Evolutionary conservation across 1,140 invertebrate species (phyloP).

Genomic region (Pogonus chalceus): DNA sequence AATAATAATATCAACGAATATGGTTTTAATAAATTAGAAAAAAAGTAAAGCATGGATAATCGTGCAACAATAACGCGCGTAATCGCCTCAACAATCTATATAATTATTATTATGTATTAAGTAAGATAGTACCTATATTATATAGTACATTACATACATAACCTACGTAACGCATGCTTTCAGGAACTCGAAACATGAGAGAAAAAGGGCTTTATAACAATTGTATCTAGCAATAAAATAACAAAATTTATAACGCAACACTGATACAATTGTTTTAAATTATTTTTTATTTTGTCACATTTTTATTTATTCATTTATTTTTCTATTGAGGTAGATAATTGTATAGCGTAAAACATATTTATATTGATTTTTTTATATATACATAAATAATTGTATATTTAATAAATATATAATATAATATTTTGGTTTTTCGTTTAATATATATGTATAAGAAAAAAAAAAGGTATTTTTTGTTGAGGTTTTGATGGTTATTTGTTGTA

Average conservation of each 20-base stretch:
- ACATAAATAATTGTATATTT: too few species aligned
- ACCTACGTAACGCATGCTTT: constrained; percentile 15
- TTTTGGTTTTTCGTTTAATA: too few species aligned
- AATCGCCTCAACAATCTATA: constrained; percentile 8
- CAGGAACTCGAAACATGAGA: constrained; percentile 35
- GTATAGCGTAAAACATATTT: too few species aligned
- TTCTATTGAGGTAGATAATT: neutral
- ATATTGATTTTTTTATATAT: too few species aligned
- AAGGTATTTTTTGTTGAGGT: neutral
- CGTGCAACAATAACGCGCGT: constrained; percentile 14
- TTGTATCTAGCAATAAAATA: neutral
- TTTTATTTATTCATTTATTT: neutral
- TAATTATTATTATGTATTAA: constrained; percentile 13
- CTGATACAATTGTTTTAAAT: neutral
- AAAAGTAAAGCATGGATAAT: constrained; percentile 14
- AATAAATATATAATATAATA: too few species aligned
- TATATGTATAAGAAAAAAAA: neutral
- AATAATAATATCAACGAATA: constrained; percentile 1
- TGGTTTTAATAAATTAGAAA: constrained; percentile 3
- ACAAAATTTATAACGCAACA: neutral
- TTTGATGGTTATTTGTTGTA: neutral
- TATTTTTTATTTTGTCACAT: neutral
- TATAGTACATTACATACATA: neutral
- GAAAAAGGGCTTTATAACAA: constrained; percentile 6
- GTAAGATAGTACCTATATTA: neutral